Evolutionary conservation across 2,797 vertebrate species (phyloP).

Genomic region (Halcyon smyrnensis): DNA sequence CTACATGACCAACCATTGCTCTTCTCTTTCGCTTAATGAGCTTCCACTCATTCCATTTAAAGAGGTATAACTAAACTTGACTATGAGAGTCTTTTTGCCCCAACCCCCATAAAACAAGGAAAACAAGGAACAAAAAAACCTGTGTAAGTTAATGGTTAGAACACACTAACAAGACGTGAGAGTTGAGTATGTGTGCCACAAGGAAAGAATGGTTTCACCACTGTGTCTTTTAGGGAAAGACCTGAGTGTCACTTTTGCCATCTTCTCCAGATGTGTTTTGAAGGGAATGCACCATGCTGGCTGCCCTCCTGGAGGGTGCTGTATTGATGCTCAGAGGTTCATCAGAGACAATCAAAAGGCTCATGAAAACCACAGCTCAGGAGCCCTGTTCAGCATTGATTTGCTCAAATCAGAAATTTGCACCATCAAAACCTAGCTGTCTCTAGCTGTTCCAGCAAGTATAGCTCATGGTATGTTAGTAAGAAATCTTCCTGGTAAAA

Average conservation of each 20-base stretch:
- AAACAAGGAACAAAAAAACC: neutral
- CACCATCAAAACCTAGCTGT: neutral
- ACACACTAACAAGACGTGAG: fast-evolving
- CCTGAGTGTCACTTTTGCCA: fast-evolving
- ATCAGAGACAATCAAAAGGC: neutral
- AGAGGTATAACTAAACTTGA: neutral
- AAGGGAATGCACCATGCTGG: fast-evolving
- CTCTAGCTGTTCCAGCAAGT: neutral
- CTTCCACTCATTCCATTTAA: neutral
- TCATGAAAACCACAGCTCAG: neutral
- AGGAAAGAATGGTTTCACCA: neutral
- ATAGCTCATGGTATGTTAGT: neutral
- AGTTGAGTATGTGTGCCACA: fast-evolving
- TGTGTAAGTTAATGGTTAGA: neutral
- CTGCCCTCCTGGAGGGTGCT: fast-evolving
- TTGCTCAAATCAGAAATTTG: neutral
- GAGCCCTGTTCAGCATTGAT: fast-evolving
- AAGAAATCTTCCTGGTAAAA: neutral
- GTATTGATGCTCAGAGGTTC: neutral
- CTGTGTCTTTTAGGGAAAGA: neutral
- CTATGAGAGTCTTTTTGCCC: neutral
- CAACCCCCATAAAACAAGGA: neutral
- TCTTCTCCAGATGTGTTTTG: neutral
- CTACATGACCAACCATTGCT: neutral
- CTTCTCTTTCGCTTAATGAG: neutral